These are phyloP conservation scores for Synanceia verrucosa DNA, from an alignment of 2,797 vertebrate genomes.

Conservation along the genomic window DNA sequence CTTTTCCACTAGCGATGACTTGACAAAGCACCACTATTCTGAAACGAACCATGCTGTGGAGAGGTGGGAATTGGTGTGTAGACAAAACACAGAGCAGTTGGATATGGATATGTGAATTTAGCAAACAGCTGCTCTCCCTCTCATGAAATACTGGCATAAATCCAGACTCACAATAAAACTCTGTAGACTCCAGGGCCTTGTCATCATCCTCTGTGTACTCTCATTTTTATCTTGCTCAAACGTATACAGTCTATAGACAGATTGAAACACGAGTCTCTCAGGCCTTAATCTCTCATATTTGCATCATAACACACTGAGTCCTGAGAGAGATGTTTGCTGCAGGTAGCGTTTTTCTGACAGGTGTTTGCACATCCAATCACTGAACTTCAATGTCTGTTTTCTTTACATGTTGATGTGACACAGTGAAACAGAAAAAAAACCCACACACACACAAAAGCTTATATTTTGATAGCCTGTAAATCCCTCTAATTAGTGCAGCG, in stretches of 20 bases:
- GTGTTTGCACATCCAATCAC: slow-evolving; percentile 30
- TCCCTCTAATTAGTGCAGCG: slow-evolving; percentile 42
- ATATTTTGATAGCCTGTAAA: slow-evolving; percentile 41
- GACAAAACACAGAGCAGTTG: slow-evolving; percentile 56
- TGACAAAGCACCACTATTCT: slow-evolving; percentile 21
- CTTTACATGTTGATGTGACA: slow-evolving; percentile 7
- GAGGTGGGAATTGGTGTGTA: slow-evolving; percentile 29
- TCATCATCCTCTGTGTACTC: slow-evolving; percentile 37
- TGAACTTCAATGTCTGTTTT: slow-evolving; percentile 19
- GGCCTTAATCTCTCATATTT: slow-evolving; percentile 22
- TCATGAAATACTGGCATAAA: slow-evolving; percentile 57
- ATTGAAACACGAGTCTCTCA: slow-evolving; percentile 44
- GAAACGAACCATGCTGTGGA: slow-evolving; percentile 31
- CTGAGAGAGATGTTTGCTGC: slow-evolving; percentile 17
- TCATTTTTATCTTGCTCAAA: slow-evolving; percentile 47
- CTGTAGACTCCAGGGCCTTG: slow-evolving; percentile 37
- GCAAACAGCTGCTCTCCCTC: slow-evolving; percentile 59
- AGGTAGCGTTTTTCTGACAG: slow-evolving; percentile 15
- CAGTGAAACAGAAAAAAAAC: not conserved
- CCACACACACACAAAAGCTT: not conserved
- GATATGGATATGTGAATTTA: slow-evolving; percentile 64
- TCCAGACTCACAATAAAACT: slow-evolving; percentile 54
- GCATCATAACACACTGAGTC: slow-evolving; percentile 12
- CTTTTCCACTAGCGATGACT: slow-evolving; percentile 30
- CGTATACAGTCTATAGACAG: slow-evolving; percentile 13